phyloP scores from a whole-genome alignment of 2,888 invertebrate species.

The Phymatocera aterrima region DNA sequence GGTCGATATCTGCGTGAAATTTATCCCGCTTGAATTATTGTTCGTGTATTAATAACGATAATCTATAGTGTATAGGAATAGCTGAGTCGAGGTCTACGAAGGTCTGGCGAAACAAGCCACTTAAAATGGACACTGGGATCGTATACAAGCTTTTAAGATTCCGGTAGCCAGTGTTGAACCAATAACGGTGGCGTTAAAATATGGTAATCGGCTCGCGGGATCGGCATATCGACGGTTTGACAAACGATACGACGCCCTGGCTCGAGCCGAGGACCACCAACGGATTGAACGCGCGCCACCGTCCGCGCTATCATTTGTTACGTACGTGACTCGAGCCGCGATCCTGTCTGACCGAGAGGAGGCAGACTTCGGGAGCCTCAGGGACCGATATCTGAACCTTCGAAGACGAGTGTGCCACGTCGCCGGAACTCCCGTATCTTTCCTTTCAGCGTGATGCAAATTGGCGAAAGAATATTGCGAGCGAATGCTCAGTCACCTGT shows the following conservation, averaged over 20 bases:
- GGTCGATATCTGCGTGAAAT: neutral
- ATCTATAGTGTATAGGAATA: neutral
- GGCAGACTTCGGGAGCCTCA: neutral
- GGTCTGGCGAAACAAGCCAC: conserved; percentile 22
- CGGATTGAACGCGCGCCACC: conserved; percentile 63
- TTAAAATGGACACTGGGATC: conserved; percentile 27
- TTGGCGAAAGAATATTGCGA: neutral
- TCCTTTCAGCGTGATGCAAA: neutral
- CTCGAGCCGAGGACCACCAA: conserved; percentile 71
- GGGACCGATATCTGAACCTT: conserved; percentile 31
- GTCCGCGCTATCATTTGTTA: conserved; percentile 71
- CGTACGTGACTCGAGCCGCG: conserved; percentile 67
- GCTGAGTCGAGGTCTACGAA: neutral
- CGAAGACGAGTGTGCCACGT: conserved; percentile 35
- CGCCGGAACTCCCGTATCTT: neutral
- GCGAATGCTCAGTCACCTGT: neutral
- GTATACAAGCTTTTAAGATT: conserved; percentile 65
- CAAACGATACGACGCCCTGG: conserved; percentile 70
- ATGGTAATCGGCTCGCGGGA: conserved; percentile 72
- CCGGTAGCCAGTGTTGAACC: conserved; percentile 70
- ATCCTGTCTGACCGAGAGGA: conserved; percentile 38
- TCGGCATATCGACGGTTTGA: conserved; percentile 74
- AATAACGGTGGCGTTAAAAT: conserved; percentile 74
- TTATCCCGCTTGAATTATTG: conserved; percentile 8
- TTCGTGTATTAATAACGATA: conserved; percentile 33